These are phyloP conservation scores for Cricetomys ansorgei DNA, from an alignment of 2,113 vertebrate species.

Conservation along the genomic window DNA sequence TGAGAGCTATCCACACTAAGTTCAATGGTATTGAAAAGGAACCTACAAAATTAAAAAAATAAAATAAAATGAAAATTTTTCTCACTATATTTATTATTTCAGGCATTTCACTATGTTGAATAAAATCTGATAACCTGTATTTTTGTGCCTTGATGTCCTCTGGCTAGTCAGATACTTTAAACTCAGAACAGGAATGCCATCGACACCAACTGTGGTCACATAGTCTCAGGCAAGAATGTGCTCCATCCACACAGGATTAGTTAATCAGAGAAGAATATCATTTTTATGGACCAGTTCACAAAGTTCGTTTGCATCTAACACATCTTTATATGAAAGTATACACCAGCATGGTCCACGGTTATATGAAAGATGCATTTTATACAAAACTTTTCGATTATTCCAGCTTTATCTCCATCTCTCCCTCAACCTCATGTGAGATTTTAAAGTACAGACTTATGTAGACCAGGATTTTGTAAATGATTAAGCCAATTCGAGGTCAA, in stretches of 20 bases:
- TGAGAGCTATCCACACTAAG: background rate
- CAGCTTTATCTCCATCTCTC: background rate
- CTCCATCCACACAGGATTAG: accelerated
- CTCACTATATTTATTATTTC: background rate
- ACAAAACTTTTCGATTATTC: background rate
- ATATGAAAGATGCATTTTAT: background rate
- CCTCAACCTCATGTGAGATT: background rate
- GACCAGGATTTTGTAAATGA: background rate
- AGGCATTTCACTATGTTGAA: background rate
- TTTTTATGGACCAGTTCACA: background rate
- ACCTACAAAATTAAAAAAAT: background rate
- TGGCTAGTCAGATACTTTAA: background rate
- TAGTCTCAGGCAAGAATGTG: background rate
- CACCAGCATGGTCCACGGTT: background rate
- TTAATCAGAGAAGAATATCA: background rate
- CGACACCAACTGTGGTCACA: background rate
- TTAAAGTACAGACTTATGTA: background rate
- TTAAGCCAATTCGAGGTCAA: background rate
- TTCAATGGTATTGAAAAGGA: background rate
- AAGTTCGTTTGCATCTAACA: background rate
- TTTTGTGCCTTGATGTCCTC: background rate
- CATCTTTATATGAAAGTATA: background rate
- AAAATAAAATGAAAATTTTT: background rate
- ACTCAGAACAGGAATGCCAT: background rate
- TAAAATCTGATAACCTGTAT: background rate